phyloP scores from a whole-genome alignment of 2,797 vertebrate species.

The Sorex maritimensis region DNA sequence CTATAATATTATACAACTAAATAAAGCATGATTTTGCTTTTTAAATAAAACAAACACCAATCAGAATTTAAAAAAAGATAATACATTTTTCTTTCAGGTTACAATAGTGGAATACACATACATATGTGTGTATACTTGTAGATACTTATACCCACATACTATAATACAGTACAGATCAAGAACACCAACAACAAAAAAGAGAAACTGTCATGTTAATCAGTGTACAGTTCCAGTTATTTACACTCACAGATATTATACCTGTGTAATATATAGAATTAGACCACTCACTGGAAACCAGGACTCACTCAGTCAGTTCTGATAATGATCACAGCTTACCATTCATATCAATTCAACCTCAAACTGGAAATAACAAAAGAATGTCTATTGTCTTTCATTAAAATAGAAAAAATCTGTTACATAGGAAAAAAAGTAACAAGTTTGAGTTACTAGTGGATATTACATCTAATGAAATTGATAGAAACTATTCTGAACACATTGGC shows the following conservation, averaged over 20 bases:
- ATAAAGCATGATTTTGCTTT: conserved; percentile 80
- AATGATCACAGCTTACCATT: conserved; percentile 73
- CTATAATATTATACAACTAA: conserved; percentile 83
- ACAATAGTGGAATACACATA: conserved; percentile 85
- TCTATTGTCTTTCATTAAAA: conserved; percentile 56
- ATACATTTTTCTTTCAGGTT: conserved; percentile 83
- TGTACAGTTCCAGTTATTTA: conserved; percentile 86
- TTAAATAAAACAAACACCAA: conserved; percentile 87
- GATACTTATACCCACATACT: conserved; percentile 73
- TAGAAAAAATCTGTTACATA: conserved; percentile 54
- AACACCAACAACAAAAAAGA: conserved; percentile 73
- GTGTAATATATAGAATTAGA: conserved; percentile 70
- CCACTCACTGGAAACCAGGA: conserved; percentile 75
- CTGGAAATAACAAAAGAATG: conserved; percentile 67
- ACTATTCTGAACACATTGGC: conserved; percentile 64
- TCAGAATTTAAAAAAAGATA: conserved; percentile 79
- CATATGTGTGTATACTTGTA: conserved; percentile 61
- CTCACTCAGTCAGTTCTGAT: conserved; percentile 59
- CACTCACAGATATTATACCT: conserved; percentile 81
- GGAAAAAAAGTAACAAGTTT: conserved; percentile 40
- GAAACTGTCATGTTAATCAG: conserved; percentile 76
- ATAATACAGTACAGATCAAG: conserved; percentile 84
- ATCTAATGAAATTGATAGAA: conserved; percentile 54
- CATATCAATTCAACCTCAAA: conserved; percentile 60
- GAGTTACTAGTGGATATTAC: conserved; percentile 58